Evolutionary conservation across 37 sponge, comb jelly and placozoan species (phyloP), one percentile per base, ranked within the genome.

Genomic region (Theonella swinhoei): DNA sequence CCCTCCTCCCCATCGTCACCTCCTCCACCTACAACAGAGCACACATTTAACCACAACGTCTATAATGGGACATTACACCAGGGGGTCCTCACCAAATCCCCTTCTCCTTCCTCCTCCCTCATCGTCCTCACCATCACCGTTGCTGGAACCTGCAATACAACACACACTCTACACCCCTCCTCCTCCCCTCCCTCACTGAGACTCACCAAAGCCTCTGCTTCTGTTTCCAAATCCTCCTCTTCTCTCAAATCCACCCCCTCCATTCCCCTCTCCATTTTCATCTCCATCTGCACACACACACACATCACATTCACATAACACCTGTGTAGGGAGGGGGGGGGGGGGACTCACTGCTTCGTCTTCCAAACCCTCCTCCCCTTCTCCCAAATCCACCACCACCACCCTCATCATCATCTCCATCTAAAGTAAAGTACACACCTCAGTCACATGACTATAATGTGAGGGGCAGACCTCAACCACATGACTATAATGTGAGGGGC

Each of bases 321-420:
- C 60, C 60, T 58, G 60, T 20, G n/a, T n/a, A n/a, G n/a, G n/a
- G n/a, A n/a, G n/a, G n/a, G n/a, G n/a, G n/a, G n/a, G n/a, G n/a
- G n/a, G n/a, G n/a, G n/a, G n/a, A n/a, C n/a, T n/a, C n/a, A n/a
- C n/a, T n/a, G n/a, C 54, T 47, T 47, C 66, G 5, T 5, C 66
- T n/a, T 23, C 66, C 19, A 26, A 65, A 26, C 30, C 29, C 30
- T 26, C 25, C 66, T 20, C 25, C 66, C 7, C 29, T 65, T 65
- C 42, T 76, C 14, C 34, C 63, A 47, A 58, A 59, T 30, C 77
- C 61, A 60, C 61, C 77, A 32, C 33, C 77, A 33, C 11, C 32
- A n/a, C 33, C 25, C 34, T 64, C 79, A 31, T 28, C 41, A 24
- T 22, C 36, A 37, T 36, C 39, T 26, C 14, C 54, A 47, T 14